Base-by-base conservation (phyloP, 2,888 invertebrate species). In the Catocala sponsa region DNA sequence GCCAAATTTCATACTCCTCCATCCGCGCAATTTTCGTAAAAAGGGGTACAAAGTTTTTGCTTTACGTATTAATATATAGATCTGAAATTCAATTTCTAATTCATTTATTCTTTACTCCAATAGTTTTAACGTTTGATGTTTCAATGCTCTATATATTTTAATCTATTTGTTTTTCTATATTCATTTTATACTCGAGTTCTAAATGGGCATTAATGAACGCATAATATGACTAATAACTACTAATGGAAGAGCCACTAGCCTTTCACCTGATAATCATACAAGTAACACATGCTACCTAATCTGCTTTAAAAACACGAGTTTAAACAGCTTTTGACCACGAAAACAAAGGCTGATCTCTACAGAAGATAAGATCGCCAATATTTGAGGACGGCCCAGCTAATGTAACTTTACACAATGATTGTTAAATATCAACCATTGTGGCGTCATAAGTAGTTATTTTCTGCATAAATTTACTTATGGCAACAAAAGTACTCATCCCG, bases 351-450 rank as follows among this genome's bases (percentile, higher is more conserved):
- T 49, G 35, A 56, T 48, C 38, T 35, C 32, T 49, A 7, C 42
- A 32, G 38, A 15, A 38, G 61, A 56, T 61, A 61, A 64, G 48
- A 51, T 47, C 12, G 51, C 46, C 59, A 47, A 47, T 75, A 53
- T 72, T 74, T 72, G 63, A 62, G 65, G 55, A 54, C 43, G 56
- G 59, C 56, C 47, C 48, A 55, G 55, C 59, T 63, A 63, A 67
- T 41, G 65, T 50, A 57, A 67, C 69, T 70, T 74, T 69, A 52
- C 61, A 72, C 59, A 63, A 49, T 43, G 65, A 68, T 75, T 65
- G 65, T 57, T 32, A 55, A 50, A 57, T 63, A 70, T 70, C 60
- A 59, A 55, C 44, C 61, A 38, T 47, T 56, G 61, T 72, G 64
- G 70, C 35, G 48, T 44, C 48, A 12, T 6, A 32, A 15, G 43